These are phyloP conservation scores for Falco berigora DNA, from an alignment of 2,797 vertebrate genomes.

Conservation along the genomic window DNA sequence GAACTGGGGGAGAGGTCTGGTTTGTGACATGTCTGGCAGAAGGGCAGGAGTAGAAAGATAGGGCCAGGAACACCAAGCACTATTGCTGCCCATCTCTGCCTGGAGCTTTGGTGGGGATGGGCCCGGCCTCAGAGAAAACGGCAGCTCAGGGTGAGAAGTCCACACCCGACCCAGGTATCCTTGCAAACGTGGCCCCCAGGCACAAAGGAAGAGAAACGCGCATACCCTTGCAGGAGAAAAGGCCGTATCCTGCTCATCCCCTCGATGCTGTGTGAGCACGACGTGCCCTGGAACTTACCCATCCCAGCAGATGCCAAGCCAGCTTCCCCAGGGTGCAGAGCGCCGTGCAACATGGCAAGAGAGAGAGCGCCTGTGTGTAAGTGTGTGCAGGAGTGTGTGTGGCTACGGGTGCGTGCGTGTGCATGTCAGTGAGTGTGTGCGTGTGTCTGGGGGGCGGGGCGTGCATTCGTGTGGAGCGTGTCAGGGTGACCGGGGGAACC, in stretches of 20 bases:
- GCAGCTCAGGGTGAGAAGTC: background rate
- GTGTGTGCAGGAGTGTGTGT: too few relatives aligned
- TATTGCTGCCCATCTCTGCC: background rate
- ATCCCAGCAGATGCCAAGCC: background rate
- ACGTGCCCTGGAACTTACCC: background rate
- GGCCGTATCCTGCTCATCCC: background rate
- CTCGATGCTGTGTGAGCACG: background rate
- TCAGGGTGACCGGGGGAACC: too few relatives aligned
- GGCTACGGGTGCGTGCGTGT: too few relatives aligned
- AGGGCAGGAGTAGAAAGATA: background rate
- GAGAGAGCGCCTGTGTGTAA: too few relatives aligned
- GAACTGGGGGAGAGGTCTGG: background rate
- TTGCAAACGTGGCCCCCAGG: background rate
- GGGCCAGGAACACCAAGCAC: background rate
- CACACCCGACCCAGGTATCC: background rate
- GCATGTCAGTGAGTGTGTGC: too few relatives aligned
- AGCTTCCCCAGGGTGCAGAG: background rate
- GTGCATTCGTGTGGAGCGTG: too few relatives aligned
- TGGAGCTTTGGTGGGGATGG: background rate
- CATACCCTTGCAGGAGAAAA: background rate
- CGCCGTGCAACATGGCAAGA: rapidly evolving
- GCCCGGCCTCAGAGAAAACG: background rate
- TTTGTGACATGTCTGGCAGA: background rate
- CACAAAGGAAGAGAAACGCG: background rate
- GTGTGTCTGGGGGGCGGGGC: too few relatives aligned